phyloP scores from a whole-genome alignment of 2,113 vertebrate genomes.

The Acrocephalus arundinaceus region DNA sequence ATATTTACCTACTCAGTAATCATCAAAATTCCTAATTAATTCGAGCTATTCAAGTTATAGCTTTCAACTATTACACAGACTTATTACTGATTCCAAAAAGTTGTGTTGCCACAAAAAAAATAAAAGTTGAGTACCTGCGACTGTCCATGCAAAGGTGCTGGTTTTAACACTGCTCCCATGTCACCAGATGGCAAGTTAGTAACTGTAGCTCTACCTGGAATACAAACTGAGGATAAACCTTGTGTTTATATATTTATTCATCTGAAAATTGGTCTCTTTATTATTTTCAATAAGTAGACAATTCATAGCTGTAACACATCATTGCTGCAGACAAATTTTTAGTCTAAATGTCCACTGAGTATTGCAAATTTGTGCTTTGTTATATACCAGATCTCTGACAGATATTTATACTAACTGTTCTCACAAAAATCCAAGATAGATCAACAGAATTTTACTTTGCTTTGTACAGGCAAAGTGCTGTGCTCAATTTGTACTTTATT shows the following conservation, averaged over 20 bases:
- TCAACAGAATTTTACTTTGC: neutral
- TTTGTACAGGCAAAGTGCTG: neutral
- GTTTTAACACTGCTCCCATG: conserved; percentile 34
- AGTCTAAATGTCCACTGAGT: neutral
- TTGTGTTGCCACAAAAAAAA: neutral
- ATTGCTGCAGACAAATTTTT: neutral
- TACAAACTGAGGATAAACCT: conserved; percentile 63
- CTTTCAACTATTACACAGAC: neutral
- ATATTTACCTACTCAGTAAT: neutral
- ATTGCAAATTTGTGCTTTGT: neutral
- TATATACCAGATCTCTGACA: neutral
- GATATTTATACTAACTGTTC: neutral
- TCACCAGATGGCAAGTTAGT: conserved; percentile 58
- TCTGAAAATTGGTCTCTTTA: neutral
- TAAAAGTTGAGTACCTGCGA: conserved; percentile 51
- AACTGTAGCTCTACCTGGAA: conserved; percentile 60
- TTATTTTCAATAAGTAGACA: neutral
- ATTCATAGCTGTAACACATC: neutral
- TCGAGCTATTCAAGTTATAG: neutral
- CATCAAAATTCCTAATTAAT: neutral
- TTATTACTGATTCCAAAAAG: neutral
- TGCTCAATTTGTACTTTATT: neutral
- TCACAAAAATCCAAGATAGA: neutral
- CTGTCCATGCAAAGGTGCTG: conserved; percentile 53
- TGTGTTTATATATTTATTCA: conserved; percentile 25